Evolutionary conservation across 2,113 vertebrate genomes (phyloP), one percentile per base, ranked within the genome.

Genomic region (Tachycineta bicolor): DNA sequence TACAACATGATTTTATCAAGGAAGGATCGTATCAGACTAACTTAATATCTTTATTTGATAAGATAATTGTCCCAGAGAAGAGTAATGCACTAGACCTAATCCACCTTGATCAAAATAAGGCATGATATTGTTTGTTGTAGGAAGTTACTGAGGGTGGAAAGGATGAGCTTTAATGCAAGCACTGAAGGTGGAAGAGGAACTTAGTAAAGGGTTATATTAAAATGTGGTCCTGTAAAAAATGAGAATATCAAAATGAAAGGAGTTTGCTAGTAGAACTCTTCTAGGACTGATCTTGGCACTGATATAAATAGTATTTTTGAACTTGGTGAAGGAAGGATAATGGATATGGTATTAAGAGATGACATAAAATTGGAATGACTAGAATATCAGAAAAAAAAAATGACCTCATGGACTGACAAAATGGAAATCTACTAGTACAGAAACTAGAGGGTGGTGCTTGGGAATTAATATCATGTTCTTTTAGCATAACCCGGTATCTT

Each of bases 31-130:
- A 96, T 96, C 94, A 91, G 52, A 47, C 64, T 93, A 93, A 96
- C 83, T 94, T 92, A 94, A 84, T 96, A 69, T 93, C 88, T 77
- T 65, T 50, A 60, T 64, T 93, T 89, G 93, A 97, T 96, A 96
- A 97, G 95, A 34, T 91, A 94, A 94, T 92, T 93, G 73, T 93
- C 83, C 69, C 55, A 89, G 80, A 81, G 76, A 94, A 78, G 86
- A 92, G 83, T 89, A 92, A 93, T 93, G 94, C 43, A 64, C 86
- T 52, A 63, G 37, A 81, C 52, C 44, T 95, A 95, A 95, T 93
- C 91, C 92, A 93, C 80, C 64, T 92, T 63, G 77, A 95, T 89
- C 13, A 0, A 94, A 92, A 74, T 25, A 81, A 92, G 39, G 47
- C 83, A 87, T 63, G 80, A 29, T 60, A 70, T 22, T 67, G 55